These are phyloP conservation scores for Falco novaeseelandiae DNA, from an alignment of 2,797 vertebrate genomes.

Conservation along the genomic window DNA sequence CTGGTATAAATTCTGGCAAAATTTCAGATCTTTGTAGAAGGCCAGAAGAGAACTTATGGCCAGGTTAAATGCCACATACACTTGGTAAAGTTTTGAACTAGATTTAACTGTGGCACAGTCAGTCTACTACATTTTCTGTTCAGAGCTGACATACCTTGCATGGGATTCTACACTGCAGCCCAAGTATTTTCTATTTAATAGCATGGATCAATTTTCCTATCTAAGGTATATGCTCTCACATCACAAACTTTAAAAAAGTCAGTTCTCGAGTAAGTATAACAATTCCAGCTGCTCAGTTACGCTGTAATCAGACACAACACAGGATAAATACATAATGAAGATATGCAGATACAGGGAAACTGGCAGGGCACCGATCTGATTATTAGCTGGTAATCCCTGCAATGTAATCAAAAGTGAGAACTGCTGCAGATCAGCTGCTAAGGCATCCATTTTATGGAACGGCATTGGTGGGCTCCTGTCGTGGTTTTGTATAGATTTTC, in stretches of 20 bases:
- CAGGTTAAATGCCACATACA: not conserved
- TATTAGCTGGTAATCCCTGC: not conserved
- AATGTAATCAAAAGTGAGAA: not conserved
- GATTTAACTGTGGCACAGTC: not conserved
- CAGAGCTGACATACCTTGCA: not conserved
- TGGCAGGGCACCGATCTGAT: not conserved
- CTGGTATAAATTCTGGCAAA: not conserved
- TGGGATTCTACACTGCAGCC: not conserved
- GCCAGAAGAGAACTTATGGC: not conserved
- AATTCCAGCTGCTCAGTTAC: not conserved
- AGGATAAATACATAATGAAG: not conserved
- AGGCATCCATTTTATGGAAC: not conserved
- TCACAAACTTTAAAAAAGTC: not conserved
- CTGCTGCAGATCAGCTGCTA: not conserved
- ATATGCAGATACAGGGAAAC: not conserved
- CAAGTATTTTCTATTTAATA: not conserved
- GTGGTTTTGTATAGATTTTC: not conserved
- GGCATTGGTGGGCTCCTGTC: not conserved
- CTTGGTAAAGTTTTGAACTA: not conserved
- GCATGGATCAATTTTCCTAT: not conserved
- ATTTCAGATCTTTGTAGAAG: not conserved
- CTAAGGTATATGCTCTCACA: not conserved
- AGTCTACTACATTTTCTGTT: not conserved
- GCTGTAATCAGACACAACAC: not conserved
- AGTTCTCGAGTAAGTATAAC: not conserved